Evolutionary conservation across 2,113 vertebrate species (phyloP), one percentile per base, ranked within the genome.

Genomic region (Pipra filicauda): DNA sequence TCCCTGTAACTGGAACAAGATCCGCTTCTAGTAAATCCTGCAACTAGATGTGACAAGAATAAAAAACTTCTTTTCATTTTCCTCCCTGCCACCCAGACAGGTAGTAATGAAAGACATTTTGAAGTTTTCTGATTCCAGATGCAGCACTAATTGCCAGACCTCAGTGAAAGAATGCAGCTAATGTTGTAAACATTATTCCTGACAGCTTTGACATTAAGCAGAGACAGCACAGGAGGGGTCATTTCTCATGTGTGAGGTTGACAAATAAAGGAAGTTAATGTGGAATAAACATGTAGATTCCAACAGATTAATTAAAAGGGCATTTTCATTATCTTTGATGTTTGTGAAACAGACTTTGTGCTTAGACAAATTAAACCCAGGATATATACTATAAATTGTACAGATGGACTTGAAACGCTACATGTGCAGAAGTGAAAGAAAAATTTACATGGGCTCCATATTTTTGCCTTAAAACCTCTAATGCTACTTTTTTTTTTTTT

Each of bases 41-140:
- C 84, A 94, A 95, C 65, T 84, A 75, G 61, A 95, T 96, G 96
- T 96, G 97, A 98, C 95, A 96, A 80, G 97, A 98, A 98, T 97
- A 96, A 94, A 97, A 97, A 97, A 83, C 39, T 51, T 88, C 58
- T 89, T 97, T 96, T 96, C 70, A 72, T 95, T 95, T 64, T 71
- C 80, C 89, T 97, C 80, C 49, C 62, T 87, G 75, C 96, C 89
- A 96, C 95, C 93, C 93, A 96, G 93, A 43, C 73, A 97, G 97
- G 91, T 89, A 91, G 46, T 64, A 94, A 93, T 93, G 78, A 96
- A 95, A 96, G 82, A 64, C 73, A 89, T 91, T 92, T 94, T 88
- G 76, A 95, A 97, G 89, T 73, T 93, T 95, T 78, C 89, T 33
- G 37, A 85, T 81, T 85, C 91, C 96, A 93, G 89, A 95, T 33